Base-by-base conservation (phyloP, 2,888 invertebrate species). In the Pinctada fucata region DNA sequence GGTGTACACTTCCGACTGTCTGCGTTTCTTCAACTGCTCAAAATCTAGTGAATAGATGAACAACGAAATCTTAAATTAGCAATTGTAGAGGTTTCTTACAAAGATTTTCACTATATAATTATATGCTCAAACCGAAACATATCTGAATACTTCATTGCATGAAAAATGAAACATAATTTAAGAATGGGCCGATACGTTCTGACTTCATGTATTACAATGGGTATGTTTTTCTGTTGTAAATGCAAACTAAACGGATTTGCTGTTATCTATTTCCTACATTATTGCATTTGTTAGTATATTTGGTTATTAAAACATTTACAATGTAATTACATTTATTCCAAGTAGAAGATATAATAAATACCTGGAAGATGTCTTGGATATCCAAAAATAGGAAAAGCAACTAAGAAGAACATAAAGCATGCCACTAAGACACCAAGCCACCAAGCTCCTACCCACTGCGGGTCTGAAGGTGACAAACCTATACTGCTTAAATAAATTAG, bases 361-460 rank as follows among this genome's bases (percentile, higher is more conserved):
- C 90, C 85, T 74, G 96, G 95, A 65, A 96, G 90, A 0, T 95
- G 94, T 87, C 95, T 95, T 0, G 96, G 95, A 86, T 95, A 96
- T 88, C 95, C 93, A 2, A 94, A 94, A 79, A 96, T 94, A 2
- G 95, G 91, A 13, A 95, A 88, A 0, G 95, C 94, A 81, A 95
- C 94, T 49, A 95, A 83, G 6, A 94, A 92, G 94, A 95, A 95
- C 0, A 94, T 90, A 0, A 94, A 90, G 3, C 94, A 95, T 63
- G 95, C 91, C 49, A 95, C 94, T 48, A 95, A 93, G 95, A 95
- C 95, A 1, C 95, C 95, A 45, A 95, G 92, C 95, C 95, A 96
- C 95, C 95, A 96, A n/a, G 95, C 95, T 51, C 95, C 96, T 65
- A 96, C 90, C 95, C 95, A 96, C 85, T 95, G 93, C 2, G 95